Evolutionary conservation across 2,113 vertebrate species (phyloP).

Genomic region (Nycticebus coucang): DNA sequence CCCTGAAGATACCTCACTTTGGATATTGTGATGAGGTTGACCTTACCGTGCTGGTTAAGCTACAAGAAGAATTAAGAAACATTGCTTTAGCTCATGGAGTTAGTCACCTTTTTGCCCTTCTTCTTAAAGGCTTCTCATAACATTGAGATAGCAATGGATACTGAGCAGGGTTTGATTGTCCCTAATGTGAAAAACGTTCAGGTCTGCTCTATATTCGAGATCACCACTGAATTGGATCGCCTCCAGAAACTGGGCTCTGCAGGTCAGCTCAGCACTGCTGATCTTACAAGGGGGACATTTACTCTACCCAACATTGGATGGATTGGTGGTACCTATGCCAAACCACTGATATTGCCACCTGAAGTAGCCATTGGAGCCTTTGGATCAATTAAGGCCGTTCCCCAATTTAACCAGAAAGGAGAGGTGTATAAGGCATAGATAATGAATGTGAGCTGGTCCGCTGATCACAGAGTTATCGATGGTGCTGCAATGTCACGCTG

Average conservation of each 20-base stretch:
- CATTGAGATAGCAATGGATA: constrained; percentile 93
- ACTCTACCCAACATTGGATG: constrained; percentile 98
- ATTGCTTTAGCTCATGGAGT: constrained; percentile 87
- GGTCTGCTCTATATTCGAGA: constrained; percentile 91
- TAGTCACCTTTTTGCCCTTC: constrained; percentile 97
- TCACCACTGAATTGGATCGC: constrained; percentile 94
- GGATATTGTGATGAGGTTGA: constrained; percentile 96
- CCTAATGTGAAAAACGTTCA: constrained; percentile 95
- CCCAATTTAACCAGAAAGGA: constrained; percentile 90
- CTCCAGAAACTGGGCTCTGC: constrained; percentile 90
- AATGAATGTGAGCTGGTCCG: constrained; percentile 98
- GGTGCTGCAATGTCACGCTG: constrained; percentile 97
- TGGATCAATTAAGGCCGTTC: constrained; percentile 95
- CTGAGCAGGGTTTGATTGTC: constrained; percentile 90
- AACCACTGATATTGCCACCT: constrained; percentile 94
- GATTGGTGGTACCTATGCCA: constrained; percentile 97
- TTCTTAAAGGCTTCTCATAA: constrained; percentile 96
- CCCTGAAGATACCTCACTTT: constrained; percentile 96
- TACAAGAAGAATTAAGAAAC: constrained; percentile 89
- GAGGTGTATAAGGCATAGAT: constrained; percentile 91
- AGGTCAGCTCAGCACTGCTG: constrained; percentile 90
- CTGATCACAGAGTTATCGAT: constrained; percentile 96
- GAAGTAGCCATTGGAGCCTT: constrained; percentile 97
- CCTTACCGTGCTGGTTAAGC: constrained; percentile 88
- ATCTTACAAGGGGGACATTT: constrained; percentile 95